A percentile compares a stretch with the other conserved stretches of the same genome.
phyloP scores from a whole-genome alignment of 2,113 vertebrate genomes.

The Empidonax traillii region DNA sequence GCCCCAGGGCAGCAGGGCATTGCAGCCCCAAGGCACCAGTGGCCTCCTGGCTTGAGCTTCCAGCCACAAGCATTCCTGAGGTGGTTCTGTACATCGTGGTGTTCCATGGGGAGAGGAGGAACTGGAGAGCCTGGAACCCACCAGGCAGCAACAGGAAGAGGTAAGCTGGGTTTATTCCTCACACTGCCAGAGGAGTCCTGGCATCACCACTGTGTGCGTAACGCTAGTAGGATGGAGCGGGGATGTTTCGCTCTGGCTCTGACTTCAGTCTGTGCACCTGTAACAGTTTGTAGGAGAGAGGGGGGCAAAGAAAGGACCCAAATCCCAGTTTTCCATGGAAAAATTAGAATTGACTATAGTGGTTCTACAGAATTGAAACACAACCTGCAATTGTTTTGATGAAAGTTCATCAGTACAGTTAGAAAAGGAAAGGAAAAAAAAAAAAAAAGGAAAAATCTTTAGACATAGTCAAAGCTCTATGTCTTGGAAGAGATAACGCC shows the following conservation, averaged over 20 bases:
- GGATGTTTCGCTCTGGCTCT: not conserved
- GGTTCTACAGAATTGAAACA: not conserved
- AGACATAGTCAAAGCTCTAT: not conserved
- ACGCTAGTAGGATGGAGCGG: not conserved
- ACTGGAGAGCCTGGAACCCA: not conserved
- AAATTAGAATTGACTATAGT: not conserved
- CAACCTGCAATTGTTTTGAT: not conserved
- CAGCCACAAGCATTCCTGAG: rapidly evolving
- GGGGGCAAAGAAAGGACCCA: not conserved
- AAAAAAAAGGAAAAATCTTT: not conserved
- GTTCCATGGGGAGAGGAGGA: not conserved
- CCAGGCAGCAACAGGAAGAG: not conserved
- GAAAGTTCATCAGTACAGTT: not conserved
- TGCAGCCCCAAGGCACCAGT: not conserved
- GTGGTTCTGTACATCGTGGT: not conserved
- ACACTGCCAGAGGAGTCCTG: not conserved
- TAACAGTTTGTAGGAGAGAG: not conserved
- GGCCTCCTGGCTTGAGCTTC: not conserved
- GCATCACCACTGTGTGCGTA: rapidly evolving
- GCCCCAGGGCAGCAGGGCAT: not conserved
- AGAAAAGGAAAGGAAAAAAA: not conserved
- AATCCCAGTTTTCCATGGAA: not conserved
- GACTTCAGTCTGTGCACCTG: not conserved
- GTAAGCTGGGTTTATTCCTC: not conserved
- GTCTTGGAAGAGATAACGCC: not conserved